Conservation (phyloP, 2,888 invertebrate species). For the Lochmaea crataegi region DNA sequence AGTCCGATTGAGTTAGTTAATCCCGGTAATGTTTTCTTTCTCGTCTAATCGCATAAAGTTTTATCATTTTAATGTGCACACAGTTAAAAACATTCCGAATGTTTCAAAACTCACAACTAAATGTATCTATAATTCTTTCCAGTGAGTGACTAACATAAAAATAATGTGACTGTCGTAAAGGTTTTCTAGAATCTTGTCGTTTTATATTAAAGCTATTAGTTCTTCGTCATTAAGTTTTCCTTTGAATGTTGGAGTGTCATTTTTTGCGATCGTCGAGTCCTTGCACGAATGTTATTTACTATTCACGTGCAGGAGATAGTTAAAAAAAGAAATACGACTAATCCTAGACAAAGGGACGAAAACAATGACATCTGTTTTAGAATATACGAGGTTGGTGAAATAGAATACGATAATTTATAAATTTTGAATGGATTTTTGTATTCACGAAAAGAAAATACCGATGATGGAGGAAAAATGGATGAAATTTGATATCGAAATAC, state of each 20-base stretch:
- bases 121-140: slow-evolving; percentile 4
- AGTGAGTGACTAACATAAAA: slow-evolving; percentile 6
- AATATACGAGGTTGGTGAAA: background rate
- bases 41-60: too few relatives aligned
- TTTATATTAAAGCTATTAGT: slow-evolving; percentile 12
- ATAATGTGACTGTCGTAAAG: slow-evolving; percentile 5
- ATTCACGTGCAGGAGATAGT: slow-evolving; percentile 5
- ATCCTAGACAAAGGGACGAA: background rate
- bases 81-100: background rate
- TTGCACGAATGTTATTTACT: slow-evolving; percentile 5
- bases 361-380: background rate
- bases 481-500: too few relatives aligned
- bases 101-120: background rate
- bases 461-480: too few relatives aligned
- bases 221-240: slow-evolving; percentile 3
- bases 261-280: background rate
- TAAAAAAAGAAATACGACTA: background rate
- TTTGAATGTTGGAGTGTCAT: background rate
- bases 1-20: too few relatives aligned
- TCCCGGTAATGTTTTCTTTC: too few relatives aligned
- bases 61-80: too few relatives aligned
- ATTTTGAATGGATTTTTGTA: too few relatives aligned
- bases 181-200: slow-evolving; percentile 1
- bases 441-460: too few relatives aligned
- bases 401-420: too few relatives aligned